Evolutionary conservation across 1,140 invertebrate genomes (phyloP).

Genomic region (Melanaphis sacchari): DNA sequence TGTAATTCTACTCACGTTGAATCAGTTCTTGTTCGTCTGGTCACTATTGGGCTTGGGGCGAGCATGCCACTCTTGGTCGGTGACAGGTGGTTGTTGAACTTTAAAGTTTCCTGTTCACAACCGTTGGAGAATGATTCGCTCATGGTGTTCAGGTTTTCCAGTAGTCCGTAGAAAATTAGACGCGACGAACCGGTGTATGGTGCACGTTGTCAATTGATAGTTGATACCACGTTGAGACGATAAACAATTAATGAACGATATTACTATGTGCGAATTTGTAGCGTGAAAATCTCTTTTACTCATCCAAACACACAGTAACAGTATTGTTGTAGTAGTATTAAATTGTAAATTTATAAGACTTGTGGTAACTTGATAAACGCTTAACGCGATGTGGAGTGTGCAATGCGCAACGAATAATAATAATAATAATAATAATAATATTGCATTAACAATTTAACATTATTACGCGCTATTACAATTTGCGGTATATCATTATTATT

Average conservation of each 20-base stretch:
- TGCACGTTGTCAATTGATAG: not conserved
- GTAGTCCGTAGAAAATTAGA: not conserved
- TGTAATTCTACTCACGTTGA: conserved; percentile 75
- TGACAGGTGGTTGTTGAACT: not conserved
- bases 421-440: not conserved
- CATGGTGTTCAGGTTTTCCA: not conserved
- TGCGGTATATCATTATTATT: not conserved
- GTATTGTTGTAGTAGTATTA: not conserved
- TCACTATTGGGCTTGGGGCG: conserved; percentile 79
- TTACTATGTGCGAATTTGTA: not conserved
- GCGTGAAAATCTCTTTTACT: not conserved
- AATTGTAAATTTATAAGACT: not conserved
- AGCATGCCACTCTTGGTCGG: conserved; percentile 32
- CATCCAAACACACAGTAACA: too few species aligned
- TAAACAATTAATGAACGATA: not conserved
- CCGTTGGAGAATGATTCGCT: not conserved
- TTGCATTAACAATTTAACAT: too few species aligned
- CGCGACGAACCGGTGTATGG: not conserved
- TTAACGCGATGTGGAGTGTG: not conserved
- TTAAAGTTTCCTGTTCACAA: not conserved
- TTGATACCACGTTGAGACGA: not conserved
- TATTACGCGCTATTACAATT: not conserved
- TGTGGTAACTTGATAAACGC: not conserved
- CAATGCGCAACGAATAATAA: not conserved
- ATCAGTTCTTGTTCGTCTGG: conserved; percentile 76